phyloP scores from a whole-genome alignment of 2,888 invertebrate genomes.

The Chymomyza fuscimana region DNA sequence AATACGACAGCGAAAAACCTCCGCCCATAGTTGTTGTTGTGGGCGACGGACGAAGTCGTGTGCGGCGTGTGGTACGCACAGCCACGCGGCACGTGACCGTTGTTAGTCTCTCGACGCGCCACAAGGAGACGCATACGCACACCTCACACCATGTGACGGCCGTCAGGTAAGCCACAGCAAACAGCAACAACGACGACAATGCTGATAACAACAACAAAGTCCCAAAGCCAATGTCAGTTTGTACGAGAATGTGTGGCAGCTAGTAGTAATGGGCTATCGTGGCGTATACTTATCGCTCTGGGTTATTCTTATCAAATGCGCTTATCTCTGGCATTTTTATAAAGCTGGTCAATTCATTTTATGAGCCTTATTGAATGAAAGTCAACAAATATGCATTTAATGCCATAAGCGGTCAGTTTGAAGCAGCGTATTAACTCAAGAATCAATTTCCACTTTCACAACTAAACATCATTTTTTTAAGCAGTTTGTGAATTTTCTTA shows the following conservation, averaged over 20 bases:
- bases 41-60: slow-evolving; percentile 79
- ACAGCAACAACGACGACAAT: background rate
- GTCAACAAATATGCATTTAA: background rate
- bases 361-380: background rate
- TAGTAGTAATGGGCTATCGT: background rate
- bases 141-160: slow-evolving; percentile 80
- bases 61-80: slow-evolving; percentile 79
- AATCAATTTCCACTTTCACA: no score
- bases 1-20: slow-evolving; percentile 77
- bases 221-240: no score
- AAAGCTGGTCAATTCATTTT: background rate
- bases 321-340: slow-evolving; percentile 26
- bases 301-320: background rate
- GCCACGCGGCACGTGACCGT: slow-evolving; percentile 80
- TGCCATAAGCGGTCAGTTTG: background rate
- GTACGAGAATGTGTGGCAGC: background rate
- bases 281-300: background rate
- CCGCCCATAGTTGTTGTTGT: slow-evolving; percentile 80
- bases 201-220: no score
- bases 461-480: no score
- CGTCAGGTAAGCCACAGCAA: slow-evolving; percentile 77
- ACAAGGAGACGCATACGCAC: slow-evolving; percentile 79
- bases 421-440: background rate
- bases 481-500: no score
- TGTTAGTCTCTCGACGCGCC: slow-evolving; percentile 79